Evolutionary conservation across 2,113 vertebrate genomes (phyloP).

Genomic region (Leucopsar rothschildi): DNA sequence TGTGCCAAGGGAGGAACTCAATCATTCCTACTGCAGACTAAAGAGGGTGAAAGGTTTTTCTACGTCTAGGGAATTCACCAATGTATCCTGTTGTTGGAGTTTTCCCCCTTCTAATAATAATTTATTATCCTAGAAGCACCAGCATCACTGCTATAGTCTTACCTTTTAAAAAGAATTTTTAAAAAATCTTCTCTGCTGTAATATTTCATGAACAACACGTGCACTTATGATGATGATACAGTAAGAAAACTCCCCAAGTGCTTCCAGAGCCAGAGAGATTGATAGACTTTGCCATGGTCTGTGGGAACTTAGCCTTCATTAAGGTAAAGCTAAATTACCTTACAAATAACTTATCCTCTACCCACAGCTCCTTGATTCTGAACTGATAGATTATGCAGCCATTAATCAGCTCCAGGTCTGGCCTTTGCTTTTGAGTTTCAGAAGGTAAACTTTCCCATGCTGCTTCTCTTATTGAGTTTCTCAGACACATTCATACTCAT

Average conservation of each 20-base stretch:
- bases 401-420: slow-evolving; percentile 39
- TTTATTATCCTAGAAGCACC: neutral
- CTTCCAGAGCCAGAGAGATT: slow-evolving; percentile 21
- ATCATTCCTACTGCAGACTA: neutral
- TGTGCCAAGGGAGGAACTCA: neutral
- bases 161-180: neutral
- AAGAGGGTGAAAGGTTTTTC: neutral
- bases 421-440: slow-evolving; percentile 39
- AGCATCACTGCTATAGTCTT: neutral
- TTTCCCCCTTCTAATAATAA: neutral
- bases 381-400: slow-evolving; percentile 26
- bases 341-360: slow-evolving; percentile 43
- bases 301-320: slow-evolving; percentile 8
- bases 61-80: neutral
- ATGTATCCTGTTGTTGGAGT: neutral
- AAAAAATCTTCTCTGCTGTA: neutral
- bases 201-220: neutral
- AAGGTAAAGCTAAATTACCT: slow-evolving; percentile 51
- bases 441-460: neutral
- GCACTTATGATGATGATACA: neutral
- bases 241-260: neutral
- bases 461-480: neutral
- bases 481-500: neutral
- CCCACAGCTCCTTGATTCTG: neutral
- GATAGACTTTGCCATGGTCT: slow-evolving; percentile 9